Conservation (phyloP, 1,140 invertebrate species). For the Drosophila mauritiana region DNA sequence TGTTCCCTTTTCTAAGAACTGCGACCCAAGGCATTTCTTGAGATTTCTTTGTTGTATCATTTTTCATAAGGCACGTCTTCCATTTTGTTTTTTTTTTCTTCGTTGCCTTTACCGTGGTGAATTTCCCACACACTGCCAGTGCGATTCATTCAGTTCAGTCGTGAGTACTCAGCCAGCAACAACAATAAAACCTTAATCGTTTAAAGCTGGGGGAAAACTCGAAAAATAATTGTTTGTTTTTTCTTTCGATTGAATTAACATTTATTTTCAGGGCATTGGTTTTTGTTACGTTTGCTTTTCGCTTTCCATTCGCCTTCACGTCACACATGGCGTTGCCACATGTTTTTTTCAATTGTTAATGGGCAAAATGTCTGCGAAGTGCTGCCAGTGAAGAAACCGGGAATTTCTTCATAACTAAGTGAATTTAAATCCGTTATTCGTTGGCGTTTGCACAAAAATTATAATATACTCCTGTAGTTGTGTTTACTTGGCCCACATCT, state of each 20-base stretch:
- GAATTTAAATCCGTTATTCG: too few species aligned
- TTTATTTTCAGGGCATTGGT: slow-evolving; percentile 66
- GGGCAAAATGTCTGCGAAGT: slow-evolving; percentile 12
- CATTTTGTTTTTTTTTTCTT: slow-evolving; percentile 75
- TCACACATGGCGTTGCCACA: slow-evolving; percentile 70
- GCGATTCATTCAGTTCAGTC: slow-evolving; percentile 60
- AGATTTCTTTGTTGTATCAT: slow-evolving; percentile 74
- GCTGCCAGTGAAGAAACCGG: not conserved
- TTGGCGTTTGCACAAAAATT: not conserved
- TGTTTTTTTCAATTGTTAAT: slow-evolving; percentile 47
- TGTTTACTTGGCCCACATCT: slow-evolving; percentile 26
- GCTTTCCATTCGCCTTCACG: slow-evolving; percentile 68
- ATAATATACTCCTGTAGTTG: not conserved
- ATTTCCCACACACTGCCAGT: slow-evolving; percentile 63
- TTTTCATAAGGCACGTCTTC: slow-evolving; percentile 73
- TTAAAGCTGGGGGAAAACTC: not conserved
- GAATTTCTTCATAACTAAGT: not conserved
- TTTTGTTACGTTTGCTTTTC: slow-evolving; percentile 64
- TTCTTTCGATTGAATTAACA: slow-evolving; percentile 22
- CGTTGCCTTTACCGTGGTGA: slow-evolving; percentile 68
- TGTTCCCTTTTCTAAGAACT: slow-evolving; percentile 28
- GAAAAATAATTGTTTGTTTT: slow-evolving; percentile 27
- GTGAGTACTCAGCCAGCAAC: slow-evolving; percentile 4
- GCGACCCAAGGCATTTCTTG: slow-evolving; percentile 55
- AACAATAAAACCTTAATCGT: not conserved